These are phyloP conservation scores for Pseudomyrmex pallidus DNA, from an alignment of 1,140 invertebrate genomes.

Conservation along the genomic window DNA sequence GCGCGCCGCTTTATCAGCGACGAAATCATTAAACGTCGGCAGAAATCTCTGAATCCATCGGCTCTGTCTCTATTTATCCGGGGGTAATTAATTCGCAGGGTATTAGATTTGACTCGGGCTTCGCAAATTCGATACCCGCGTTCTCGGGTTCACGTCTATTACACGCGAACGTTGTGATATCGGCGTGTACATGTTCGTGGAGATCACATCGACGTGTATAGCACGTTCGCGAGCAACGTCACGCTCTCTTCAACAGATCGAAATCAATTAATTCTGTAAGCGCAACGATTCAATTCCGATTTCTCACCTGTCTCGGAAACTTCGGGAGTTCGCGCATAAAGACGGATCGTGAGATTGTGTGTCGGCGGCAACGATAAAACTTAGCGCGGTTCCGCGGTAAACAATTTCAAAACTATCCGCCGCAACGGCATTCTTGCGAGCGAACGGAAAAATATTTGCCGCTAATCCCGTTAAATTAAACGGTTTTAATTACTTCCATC, in stretches of 20 bases:
- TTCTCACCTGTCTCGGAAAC: constrained; percentile 22
- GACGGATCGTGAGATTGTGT: constrained; percentile 23
- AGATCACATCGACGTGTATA: constrained; percentile 18
- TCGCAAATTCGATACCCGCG: constrained; percentile 61
- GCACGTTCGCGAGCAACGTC: constrained; percentile 11
- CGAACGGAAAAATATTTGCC: constrained; percentile 18
- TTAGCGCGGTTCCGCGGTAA: constrained; percentile 4
- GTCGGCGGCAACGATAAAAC: not conserved
- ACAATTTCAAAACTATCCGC: constrained; percentile 35
- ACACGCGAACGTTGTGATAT: constrained; percentile 43
- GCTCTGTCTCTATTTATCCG: not conserved
- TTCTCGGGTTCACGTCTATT: constrained; percentile 43
- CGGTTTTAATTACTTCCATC: constrained; percentile 3
- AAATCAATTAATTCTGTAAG: constrained; percentile 41
- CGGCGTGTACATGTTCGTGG: constrained; percentile 7
- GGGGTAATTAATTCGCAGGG: constrained; percentile 57
- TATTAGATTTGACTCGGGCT: constrained; percentile 47
- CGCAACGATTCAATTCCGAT: constrained; percentile 51
- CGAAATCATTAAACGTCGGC: constrained; percentile 12
- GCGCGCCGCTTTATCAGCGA: not conserved
- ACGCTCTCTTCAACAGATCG: constrained; percentile 23
- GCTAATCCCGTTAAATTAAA: constrained; percentile 45
- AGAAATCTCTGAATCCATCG: not conserved
- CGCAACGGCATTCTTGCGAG: not conserved
- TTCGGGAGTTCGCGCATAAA: constrained; percentile 16